A percentile compares a stretch with the other conserved stretches of the same genome.
Conservation (phyloP, 2,888 invertebrate genomes). For the Apamea crenata region DNA sequence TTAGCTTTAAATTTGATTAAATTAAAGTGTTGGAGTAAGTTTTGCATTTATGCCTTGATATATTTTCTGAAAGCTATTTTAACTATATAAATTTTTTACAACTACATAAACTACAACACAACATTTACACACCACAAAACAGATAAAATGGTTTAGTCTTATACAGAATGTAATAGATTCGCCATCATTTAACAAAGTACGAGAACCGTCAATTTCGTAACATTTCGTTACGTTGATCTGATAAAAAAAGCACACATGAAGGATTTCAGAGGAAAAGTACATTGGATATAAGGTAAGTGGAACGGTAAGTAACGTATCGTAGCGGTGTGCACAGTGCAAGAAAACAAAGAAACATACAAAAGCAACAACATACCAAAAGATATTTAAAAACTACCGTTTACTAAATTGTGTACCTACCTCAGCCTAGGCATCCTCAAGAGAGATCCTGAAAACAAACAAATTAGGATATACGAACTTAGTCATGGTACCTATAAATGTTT, state of each 20-base stretch:
- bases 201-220: conserved; percentile 22
- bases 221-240: conserved; percentile 14
- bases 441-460: neutral
- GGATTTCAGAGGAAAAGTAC: conserved; percentile 37
- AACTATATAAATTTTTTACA: conserved; percentile 7
- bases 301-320: conserved; percentile 55
- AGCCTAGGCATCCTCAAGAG: neutral
- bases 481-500: neutral
- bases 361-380: neutral
- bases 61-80: conserved; percentile 14
- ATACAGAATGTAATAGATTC: conserved; percentile 27
- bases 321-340: neutral
- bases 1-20: conserved; percentile 27
- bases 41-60: conserved; percentile 25
- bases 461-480: neutral
- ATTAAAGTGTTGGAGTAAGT: conserved; percentile 1
- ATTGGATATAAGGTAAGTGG: conserved; percentile 59
- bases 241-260: conserved; percentile 27
- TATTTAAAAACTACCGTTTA: neutral
- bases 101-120: conserved; percentile 23
- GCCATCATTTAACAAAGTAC: conserved; percentile 14
- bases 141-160: conserved; percentile 23
- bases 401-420: neutral
- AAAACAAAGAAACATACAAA: neutral
- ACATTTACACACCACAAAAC: conserved; percentile 44